Percentiles rank a stretch among this genome's conserved stretches.
These are phyloP conservation scores for Capreolus pygargus DNA, from an alignment of 2,113 vertebrate species.

Conservation along the genomic window DNA sequence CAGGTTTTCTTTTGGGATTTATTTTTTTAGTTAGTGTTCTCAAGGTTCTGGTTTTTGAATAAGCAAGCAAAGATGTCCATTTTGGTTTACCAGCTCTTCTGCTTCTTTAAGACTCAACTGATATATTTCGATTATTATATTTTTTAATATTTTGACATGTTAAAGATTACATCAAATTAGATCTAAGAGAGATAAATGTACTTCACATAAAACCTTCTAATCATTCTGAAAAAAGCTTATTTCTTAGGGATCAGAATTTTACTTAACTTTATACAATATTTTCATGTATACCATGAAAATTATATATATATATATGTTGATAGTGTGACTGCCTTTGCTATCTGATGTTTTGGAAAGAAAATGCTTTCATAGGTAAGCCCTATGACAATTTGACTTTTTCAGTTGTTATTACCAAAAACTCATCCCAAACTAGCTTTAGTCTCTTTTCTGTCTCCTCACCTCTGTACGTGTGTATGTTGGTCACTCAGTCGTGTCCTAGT, in stretches of 20 bases:
- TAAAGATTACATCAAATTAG: background rate
- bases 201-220: background rate
- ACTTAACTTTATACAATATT: background rate
- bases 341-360: background rate
- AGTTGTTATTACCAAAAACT: background rate
- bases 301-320: background rate
- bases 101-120: background rate
- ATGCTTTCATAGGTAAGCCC: background rate
- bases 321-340: background rate
- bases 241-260: background rate
- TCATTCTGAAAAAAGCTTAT: background rate
- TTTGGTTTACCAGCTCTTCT: background rate
- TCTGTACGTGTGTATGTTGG: background rate
- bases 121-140: background rate
- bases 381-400: background rate
- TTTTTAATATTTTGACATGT: background rate
- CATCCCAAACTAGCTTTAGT: background rate
- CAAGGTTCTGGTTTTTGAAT: background rate
- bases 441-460: background rate
- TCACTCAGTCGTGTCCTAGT: background rate
- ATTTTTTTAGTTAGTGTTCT: background rate
- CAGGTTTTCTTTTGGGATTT: background rate
- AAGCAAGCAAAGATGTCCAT: background rate
- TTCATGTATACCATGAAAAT: background rate
- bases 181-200: background rate